Evolutionary conservation across 2,888 invertebrate species (phyloP).

Genomic region (Drosophila colorata): DNA sequence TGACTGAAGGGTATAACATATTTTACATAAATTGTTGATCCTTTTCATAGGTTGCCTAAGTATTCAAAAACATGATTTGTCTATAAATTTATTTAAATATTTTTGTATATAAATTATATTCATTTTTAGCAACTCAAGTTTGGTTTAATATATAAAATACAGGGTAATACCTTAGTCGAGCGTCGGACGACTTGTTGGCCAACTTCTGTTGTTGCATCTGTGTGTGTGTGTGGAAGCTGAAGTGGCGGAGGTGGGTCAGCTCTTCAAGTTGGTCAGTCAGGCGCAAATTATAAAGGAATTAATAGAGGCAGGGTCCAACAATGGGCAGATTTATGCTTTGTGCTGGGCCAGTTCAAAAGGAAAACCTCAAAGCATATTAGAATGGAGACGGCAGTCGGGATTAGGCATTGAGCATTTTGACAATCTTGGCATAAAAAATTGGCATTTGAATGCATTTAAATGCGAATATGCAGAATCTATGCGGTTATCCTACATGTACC

Average conservation of each 20-base stretch:
- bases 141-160: too few relatives aligned
- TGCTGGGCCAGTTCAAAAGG: constrained; percentile 55
- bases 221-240: constrained; percentile 43
- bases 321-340: constrained; percentile 56
- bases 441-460: constrained; percentile 75
- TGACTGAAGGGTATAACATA: constrained; percentile 5
- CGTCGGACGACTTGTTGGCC: neutral
- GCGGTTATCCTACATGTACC: constrained; percentile 20
- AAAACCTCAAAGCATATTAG: constrained; percentile 59
- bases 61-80: too few relatives aligned
- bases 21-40: too few relatives aligned
- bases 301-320: constrained; percentile 68
- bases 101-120: too few relatives aligned
- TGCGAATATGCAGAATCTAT: constrained; percentile 59
- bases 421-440: constrained; percentile 72
- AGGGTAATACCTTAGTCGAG: constrained; percentile 17
- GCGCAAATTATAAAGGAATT: constrained; percentile 83
- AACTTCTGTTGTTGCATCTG: constrained; percentile 8
- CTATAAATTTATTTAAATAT: too few relatives aligned
- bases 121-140: too few relatives aligned
- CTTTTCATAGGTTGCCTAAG: too few relatives aligned
- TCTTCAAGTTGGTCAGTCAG: constrained; percentile 73
- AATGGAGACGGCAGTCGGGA: constrained; percentile 50
- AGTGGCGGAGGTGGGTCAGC: constrained; percentile 40
- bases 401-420: constrained; percentile 60